phyloP scores from a whole-genome alignment of 2,113 vertebrate genomes.

The Chloropsis hardwickii region DNA sequence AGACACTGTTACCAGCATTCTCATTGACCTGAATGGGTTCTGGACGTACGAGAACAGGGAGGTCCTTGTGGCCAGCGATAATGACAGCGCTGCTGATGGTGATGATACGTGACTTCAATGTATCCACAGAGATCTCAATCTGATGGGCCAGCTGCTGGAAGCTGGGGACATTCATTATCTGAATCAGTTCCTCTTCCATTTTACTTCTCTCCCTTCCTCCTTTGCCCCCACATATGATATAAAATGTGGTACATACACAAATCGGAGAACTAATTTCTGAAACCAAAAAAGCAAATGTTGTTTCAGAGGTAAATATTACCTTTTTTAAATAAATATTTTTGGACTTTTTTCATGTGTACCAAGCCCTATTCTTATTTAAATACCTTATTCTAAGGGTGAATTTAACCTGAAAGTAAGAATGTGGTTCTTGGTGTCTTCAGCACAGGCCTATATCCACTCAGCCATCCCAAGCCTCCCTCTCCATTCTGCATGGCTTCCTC shows the following conservation, averaged over 20 bases:
- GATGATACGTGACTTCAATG: slow-evolving; percentile 82
- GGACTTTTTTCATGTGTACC: neutral
- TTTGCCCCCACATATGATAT: neutral
- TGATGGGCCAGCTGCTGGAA: neutral
- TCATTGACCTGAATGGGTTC: slow-evolving; percentile 97
- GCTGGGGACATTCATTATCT: neutral
- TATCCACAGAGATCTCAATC: neutral
- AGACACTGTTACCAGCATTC: slow-evolving; percentile 94
- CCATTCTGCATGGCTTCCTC: neutral
- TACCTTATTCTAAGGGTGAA: neutral
- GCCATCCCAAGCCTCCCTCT: neutral
- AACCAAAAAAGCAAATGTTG: neutral
- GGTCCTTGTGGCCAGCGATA: slow-evolving; percentile 90
- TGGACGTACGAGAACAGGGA: slow-evolving; percentile 99
- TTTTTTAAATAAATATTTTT: slow-evolving; percentile 18
- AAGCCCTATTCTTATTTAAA: neutral
- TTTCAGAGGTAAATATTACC: neutral
- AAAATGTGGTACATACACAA: neutral
- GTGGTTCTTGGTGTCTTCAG: neutral
- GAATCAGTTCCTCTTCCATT: slow-evolving; percentile 27
- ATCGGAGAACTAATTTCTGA: neutral
- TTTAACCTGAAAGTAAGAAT: neutral
- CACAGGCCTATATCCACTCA: neutral
- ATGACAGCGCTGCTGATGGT: slow-evolving; percentile 77
- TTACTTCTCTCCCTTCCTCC: neutral